Conservation (phyloP, 1,140 invertebrate species). For the Drosophila equinoxialis region DNA sequence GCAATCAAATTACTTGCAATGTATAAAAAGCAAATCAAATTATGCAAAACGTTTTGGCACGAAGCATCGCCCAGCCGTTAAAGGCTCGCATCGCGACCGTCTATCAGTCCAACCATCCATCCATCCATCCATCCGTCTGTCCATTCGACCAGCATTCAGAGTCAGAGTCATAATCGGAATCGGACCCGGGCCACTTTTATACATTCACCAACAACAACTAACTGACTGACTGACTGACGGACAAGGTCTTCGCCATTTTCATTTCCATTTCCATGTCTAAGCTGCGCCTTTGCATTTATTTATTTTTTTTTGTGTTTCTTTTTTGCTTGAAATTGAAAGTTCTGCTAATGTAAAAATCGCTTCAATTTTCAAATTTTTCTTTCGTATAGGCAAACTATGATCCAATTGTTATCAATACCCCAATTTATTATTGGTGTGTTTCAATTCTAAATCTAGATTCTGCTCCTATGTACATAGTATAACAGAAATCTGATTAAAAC, state of each 20-base stretch:
- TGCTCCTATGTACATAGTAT: too few species aligned
- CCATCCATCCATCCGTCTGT: constrained; percentile 1
- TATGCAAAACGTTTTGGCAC: constrained; percentile 70
- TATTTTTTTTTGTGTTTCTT: too few species aligned
- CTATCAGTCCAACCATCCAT: constrained; percentile 12
- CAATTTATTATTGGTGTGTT: too few species aligned
- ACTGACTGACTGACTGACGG: constrained; percentile 34
- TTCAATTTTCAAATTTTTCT: constrained; percentile 7
- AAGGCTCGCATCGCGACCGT: constrained; percentile 30
- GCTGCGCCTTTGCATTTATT: constrained; percentile 9
- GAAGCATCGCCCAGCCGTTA: constrained; percentile 48
- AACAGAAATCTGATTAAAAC: too few species aligned
- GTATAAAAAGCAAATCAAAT: constrained; percentile 57
- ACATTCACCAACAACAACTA: constrained; percentile 49
- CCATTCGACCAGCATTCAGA: constrained; percentile 23
- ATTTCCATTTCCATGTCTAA: constrained; percentile 38
- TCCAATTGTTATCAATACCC: too few species aligned
- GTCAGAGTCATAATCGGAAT: constrained; percentile 23
- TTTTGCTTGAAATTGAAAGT: constrained; percentile 61
- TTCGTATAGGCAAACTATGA: too few species aligned
- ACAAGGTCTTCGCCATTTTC: constrained; percentile 58
- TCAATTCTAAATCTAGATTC: too few species aligned
- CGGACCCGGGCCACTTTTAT: constrained; percentile 29
- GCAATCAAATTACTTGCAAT: constrained; percentile 60
- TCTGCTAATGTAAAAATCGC: constrained; percentile 36